These are phyloP conservation scores for Telmatochromis sp. DNA, from an alignment of 2,113 vertebrate genomes.

Conservation along the genomic window DNA sequence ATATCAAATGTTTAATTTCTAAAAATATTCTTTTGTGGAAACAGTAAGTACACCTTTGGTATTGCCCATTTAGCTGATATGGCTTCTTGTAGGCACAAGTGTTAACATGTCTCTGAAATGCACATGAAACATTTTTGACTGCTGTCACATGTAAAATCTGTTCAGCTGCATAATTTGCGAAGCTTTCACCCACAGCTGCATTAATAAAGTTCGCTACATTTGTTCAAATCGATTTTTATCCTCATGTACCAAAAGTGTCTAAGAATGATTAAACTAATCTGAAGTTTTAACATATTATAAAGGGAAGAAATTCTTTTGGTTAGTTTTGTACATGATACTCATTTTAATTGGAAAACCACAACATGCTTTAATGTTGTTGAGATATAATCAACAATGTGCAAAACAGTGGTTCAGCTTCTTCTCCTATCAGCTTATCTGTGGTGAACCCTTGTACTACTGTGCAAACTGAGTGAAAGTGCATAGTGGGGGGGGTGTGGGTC, in stretches of 20 bases:
- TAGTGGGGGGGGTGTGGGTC: background rate
- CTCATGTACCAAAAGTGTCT: background rate
- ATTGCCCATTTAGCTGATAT: background rate
- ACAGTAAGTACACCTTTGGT: background rate
- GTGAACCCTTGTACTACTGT: background rate
- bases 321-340: background rate
- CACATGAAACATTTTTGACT: accelerated
- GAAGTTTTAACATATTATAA: background rate
- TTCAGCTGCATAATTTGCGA: background rate
- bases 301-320: background rate
- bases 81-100: background rate
- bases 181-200: accelerated
- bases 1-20: accelerated
- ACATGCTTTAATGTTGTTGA: background rate
- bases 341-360: background rate
- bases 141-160: background rate
- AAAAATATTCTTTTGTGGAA: accelerated
- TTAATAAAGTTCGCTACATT: accelerated
- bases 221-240: background rate
- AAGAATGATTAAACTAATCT: background rate
- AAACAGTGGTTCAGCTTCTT: background rate
- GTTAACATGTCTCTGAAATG: background rate
- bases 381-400: background rate
- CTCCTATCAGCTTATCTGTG: background rate
- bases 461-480: background rate